A percentile compares a stretch with the other conserved stretches of the same genome.
phyloP scores from a whole-genome alignment of 2,113 vertebrate species.

The Notarius quadriscutis region DNA sequence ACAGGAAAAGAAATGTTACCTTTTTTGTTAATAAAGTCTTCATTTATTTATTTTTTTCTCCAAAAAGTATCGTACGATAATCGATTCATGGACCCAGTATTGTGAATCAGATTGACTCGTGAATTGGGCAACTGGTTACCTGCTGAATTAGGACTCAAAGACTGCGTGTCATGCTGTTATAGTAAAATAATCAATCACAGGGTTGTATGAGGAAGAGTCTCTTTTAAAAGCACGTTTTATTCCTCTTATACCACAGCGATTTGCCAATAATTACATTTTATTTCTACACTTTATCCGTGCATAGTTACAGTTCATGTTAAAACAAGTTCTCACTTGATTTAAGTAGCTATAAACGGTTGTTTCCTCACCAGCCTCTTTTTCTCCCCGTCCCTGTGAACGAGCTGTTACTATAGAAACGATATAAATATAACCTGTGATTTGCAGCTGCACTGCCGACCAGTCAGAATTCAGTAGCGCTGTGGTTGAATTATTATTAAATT shows the following conservation, averaged over 20 bases:
- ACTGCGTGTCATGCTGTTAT: not conserved
- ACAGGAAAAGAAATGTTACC: no score
- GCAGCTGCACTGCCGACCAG: not conserved
- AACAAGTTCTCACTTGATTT: no score
- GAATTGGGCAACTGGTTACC: no score
- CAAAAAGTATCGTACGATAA: no score
- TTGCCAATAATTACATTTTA: no score
- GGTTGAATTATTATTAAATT: not conserved
- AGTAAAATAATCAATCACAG: not conserved
- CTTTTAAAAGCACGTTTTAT: not conserved
- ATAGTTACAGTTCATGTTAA: no score
- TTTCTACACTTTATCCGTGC: not conserved
- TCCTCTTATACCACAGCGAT: not conserved
- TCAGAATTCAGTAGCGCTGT: not conserved
- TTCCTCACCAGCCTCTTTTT: no score
- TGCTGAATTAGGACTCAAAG: not conserved
- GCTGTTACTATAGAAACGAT: not conserved
- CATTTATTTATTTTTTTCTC: no score
- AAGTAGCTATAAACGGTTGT: no score
- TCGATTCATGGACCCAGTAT: no score
- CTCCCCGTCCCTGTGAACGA: not conserved
- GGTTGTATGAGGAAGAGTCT: not conserved
- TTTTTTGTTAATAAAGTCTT: no score
- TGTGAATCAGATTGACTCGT: no score
- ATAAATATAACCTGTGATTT: not conserved